phyloP scores from a whole-genome alignment of 1,140 invertebrate species.

The Carcinoscorpius rotundicauda region DNA sequence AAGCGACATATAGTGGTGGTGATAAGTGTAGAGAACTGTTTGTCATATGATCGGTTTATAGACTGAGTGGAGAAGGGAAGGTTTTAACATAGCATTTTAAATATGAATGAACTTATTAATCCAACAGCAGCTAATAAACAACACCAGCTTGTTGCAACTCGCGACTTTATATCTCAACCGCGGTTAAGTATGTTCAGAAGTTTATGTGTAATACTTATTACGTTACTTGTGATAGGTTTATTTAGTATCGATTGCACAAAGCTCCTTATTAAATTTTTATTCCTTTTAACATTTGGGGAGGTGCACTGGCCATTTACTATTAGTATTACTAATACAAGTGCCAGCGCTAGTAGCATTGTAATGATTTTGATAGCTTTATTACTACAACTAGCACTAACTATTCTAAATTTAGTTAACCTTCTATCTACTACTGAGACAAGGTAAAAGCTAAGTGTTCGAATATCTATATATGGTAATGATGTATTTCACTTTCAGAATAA shows the following conservation, averaged over 20 bases:
- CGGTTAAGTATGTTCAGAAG: constrained; percentile 67
- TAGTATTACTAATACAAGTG: not conserved
- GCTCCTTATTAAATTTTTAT: not conserved
- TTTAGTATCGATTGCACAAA: constrained; percentile 8
- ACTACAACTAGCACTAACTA: too few relatives aligned
- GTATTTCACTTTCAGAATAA: too few relatives aligned
- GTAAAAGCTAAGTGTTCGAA: too few relatives aligned
- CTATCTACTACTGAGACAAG: too few relatives aligned
- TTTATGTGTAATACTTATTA: constrained; percentile 2
- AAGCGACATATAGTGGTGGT: too few relatives aligned
- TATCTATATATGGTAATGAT: too few relatives aligned
- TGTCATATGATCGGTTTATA: too few relatives aligned
- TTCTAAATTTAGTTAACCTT: too few relatives aligned
- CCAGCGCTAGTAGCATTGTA: too few relatives aligned
- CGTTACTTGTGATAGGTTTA: not conserved
- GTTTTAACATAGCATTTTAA: not conserved
- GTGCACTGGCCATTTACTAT: not conserved
- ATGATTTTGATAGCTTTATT: too few relatives aligned
- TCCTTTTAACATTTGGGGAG: not conserved
- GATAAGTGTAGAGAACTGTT: too few relatives aligned
- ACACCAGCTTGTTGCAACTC: constrained; percentile 78
- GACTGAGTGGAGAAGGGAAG: too few relatives aligned
- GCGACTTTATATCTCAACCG: constrained; percentile 96
- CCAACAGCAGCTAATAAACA: constrained; percentile 35
- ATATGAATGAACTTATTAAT: not conserved